Percentiles rank a stretch among this genome's conserved stretches.
These are phyloP conservation scores for Scaptomyza montana DNA, from an alignment of 1,140 invertebrate species.

Conservation along the genomic window DNA sequence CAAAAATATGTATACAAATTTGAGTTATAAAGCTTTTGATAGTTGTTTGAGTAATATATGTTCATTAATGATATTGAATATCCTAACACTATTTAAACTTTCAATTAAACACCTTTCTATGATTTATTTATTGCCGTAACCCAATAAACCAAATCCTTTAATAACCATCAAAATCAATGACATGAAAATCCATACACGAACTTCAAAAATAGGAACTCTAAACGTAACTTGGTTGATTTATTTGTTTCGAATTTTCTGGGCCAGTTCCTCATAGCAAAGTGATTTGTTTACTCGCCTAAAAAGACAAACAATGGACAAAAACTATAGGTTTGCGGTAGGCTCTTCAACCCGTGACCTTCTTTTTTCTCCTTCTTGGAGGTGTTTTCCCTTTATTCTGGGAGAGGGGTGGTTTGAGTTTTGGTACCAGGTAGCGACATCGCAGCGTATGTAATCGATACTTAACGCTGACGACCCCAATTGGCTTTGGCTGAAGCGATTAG, in stretches of 20 bases:
- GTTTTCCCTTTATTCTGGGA: not conserved
- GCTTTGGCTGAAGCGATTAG: conserved; percentile 34
- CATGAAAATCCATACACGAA: conserved; percentile 24
- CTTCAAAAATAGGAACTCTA: not conserved
- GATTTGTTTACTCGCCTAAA: conserved; percentile 48
- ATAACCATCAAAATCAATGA: conserved; percentile 65
- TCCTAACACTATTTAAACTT: too few species aligned
- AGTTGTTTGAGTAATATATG: not conserved
- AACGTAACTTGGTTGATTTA: conserved; percentile 31
- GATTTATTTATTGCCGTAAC: conserved; percentile 20
- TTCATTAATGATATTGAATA: too few species aligned
- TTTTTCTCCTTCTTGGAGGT: not conserved
- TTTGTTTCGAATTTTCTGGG: conserved; percentile 79
- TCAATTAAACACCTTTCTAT: too few species aligned
- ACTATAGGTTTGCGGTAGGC: conserved; percentile 71
- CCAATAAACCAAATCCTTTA: conserved; percentile 55
- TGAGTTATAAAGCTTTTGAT: not conserved
- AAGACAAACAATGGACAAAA: conserved; percentile 62
- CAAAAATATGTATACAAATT: not conserved
- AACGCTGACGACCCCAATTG: conserved; percentile 51
- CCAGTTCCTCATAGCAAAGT: conserved; percentile 30
- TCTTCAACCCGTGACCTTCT: conserved; percentile 48
- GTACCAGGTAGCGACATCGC: conserved; percentile 36
- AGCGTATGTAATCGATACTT: conserved; percentile 30
- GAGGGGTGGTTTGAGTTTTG: conserved; percentile 1